A percentile compares a stretch with the other conserved stretches of the same genome.
phyloP scores from a whole-genome alignment of 2,113 vertebrate genomes.

The Muscicapa adusta region DNA sequence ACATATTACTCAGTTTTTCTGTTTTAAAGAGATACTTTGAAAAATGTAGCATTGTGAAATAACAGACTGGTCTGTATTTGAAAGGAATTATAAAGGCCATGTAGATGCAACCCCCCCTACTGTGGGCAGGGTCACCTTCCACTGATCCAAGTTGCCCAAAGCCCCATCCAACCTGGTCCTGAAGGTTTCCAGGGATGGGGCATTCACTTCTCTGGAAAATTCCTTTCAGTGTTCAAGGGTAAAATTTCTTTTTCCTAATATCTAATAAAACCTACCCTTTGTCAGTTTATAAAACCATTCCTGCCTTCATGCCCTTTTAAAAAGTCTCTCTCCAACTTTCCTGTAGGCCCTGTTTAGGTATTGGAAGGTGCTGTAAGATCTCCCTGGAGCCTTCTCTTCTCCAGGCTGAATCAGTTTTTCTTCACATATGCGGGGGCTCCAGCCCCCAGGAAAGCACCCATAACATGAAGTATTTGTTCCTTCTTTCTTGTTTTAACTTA shows the following conservation, averaged over 20 bases:
- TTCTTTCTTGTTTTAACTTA: background rate
- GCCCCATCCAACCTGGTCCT: background rate
- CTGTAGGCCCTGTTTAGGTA: background rate
- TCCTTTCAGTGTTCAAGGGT: background rate
- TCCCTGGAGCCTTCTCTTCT: background rate
- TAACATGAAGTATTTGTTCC: background rate
- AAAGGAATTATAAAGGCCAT: background rate
- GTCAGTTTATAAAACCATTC: background rate
- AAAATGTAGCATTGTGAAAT: background rate
- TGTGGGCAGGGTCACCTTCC: background rate
- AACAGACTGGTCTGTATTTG: background rate
- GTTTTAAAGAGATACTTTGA: background rate
- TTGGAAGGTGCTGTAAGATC: background rate
- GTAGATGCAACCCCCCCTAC: background rate
- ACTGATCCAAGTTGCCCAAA: background rate
- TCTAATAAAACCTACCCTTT: background rate
- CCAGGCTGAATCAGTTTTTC: background rate
- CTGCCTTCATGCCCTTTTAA: background rate
- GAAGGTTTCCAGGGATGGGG: background rate
- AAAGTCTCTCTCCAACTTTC: background rate
- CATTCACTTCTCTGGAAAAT: background rate
- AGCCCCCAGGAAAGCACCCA: accelerated
- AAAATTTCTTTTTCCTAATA: background rate
- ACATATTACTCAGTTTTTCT: background rate
- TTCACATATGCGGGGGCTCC: accelerated